Base-by-base conservation (phyloP, 2,113 vertebrate species). In the Poecile atricapillus region DNA sequence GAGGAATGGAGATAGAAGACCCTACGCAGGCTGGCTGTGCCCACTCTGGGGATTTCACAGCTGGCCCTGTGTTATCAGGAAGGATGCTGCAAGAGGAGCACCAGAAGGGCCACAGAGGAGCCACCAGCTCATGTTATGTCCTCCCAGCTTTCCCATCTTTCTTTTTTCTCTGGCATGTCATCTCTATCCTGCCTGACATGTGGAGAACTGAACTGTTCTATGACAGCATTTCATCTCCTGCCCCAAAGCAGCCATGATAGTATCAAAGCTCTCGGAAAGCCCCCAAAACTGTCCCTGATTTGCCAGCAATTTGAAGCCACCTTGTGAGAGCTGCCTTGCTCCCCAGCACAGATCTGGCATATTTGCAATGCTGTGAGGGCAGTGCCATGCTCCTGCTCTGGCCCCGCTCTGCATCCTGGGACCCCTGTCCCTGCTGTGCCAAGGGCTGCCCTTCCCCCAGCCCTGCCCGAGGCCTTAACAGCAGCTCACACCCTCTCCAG, bases 301-400 rank as follows among this genome's bases (percentile, higher is more conserved):
- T 52, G 9, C 13, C 50, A 78, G 30, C 16, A 65, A 27, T 39
- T 78, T 78, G 74, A 91, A 91, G 39, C 19, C 27, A 87, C 15
- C 27, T 62, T 0, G 0, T 41, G 37, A 62, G 19, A 83, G 9
- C 30, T 12, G 4, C n/a, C 41, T 93, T 3, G 3, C 41, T 53
- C 35, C 37, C 44, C 53, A 39, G 59, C 18, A 58, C 22, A 65
- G 28, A 63, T 3, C 46, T 53, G 68, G 23, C 2, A 0, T 5
- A 6, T 15, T 58, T n/a, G 20, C 55, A 53, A 11, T 0, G 2
- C 31, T 1, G 0, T 41, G n/a, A 15, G 8, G 14, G 22, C 49
- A 46, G 37, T 46, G 43, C 39, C 30, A 15, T 8, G 9, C 28
- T 39, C 68, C 67, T 41, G 28, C 20, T 68, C 58, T 37, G 37